Evolutionary conservation across 2,888 invertebrate genomes (phyloP), one percentile per base, ranked within the genome.

Genomic region (Nomada lathburiana): DNA sequence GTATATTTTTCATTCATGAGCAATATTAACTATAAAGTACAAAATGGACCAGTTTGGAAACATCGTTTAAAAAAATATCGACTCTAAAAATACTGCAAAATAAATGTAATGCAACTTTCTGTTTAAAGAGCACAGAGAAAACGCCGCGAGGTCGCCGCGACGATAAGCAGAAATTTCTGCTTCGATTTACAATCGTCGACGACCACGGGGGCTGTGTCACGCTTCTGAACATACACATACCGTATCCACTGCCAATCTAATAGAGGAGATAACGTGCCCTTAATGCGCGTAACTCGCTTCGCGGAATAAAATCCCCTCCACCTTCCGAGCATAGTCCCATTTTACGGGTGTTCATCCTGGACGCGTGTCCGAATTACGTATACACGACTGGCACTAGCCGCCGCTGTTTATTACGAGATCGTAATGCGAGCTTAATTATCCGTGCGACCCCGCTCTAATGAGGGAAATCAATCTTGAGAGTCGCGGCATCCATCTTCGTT

Each of bases 391-490:
- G 44, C 26, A 52, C 60, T 62, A 23, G 59, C 44, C 57, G 76
- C 57, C 53, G 26, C 67, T 80, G 79, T 87, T 87, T 88, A 89
- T 89, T 83, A 80, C 82, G 70, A 86, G 89, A 88, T 89, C 88
- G 83, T 90, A 88, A 87, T 82, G 88, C 82, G 76, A 85, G 84
- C 88, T 90, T 89, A 89, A 89, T 88, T 89, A 86, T 88, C 86
- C 83, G 71, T 78, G 59, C 70, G 77, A 63, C 78, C 78, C 69
- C 62, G 71, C 70, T 76, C 76, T 88, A 90, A 90, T 88, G 88
- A 84, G 87, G 86, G 83, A 80, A 88, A 89, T 90, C 89, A 90
- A 90, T 90, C 89, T 89, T 84, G 83, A 80, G 80, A 84, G 80
- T 42, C 72, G 81, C 82, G 80, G 82, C 82, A 85, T 87, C 88